Percentiles rank a stretch among this genome's conserved stretches.
Evolutionary conservation across 2,113 vertebrate genomes (phyloP).

Genomic region (Motacilla alba): DNA sequence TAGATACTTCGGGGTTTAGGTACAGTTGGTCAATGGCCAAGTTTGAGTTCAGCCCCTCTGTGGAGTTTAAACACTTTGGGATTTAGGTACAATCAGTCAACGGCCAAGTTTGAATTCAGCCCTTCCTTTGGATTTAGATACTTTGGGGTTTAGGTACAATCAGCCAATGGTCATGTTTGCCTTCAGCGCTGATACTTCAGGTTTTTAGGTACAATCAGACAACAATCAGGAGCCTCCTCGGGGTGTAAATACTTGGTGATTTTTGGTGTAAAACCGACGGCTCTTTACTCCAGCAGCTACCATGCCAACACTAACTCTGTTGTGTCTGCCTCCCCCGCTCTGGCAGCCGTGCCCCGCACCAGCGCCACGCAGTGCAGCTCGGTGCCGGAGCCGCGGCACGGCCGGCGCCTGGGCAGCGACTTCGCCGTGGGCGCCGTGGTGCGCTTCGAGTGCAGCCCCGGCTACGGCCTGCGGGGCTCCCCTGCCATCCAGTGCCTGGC

Average conservation of each 20-base stretch:
- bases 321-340: accelerated
- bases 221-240: accelerated
- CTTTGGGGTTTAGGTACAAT: not conserved
- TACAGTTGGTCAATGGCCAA: accelerated
- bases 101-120: too few species aligned
- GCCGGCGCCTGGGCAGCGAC: slow-evolving; percentile 88
- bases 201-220: too few species aligned
- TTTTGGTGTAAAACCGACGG: accelerated
- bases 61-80: too few species aligned
- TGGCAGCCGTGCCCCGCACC: slow-evolving; percentile 89
- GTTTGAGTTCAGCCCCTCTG: too few species aligned
- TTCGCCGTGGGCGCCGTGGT: slow-evolving; percentile 89
- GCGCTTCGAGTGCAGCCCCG: slow-evolving; percentile 91
- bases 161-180: accelerated
- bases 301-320: accelerated
- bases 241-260: accelerated
- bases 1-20: not conserved
- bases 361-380: slow-evolving; percentile 97
- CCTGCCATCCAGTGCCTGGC: slow-evolving; percentile 89
- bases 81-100: not conserved
- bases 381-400: slow-evolving; percentile 91
- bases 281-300: accelerated
- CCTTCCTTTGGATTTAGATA: too few species aligned
- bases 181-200: too few species aligned
- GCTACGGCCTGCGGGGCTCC: slow-evolving; percentile 87